Evolutionary conservation across 2,797 vertebrate genomes (phyloP), one percentile per base, ranked within the genome.

Genomic region (Lacerta agilis): DNA sequence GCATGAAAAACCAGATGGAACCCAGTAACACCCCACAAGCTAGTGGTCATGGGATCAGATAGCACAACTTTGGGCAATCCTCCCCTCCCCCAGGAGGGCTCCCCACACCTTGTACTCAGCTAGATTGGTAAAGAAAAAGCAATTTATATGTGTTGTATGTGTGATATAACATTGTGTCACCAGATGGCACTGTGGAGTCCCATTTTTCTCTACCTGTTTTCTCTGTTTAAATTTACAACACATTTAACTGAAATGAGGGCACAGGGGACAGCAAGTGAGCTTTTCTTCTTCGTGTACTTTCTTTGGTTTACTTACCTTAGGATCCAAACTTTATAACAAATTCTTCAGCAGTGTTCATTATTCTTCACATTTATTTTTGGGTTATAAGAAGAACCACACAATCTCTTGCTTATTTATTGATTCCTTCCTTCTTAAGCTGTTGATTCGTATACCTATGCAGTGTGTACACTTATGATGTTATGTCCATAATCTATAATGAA

Each of bases 331-430:
- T 27, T 85, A 33, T 8, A 80, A 55, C 1, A 49, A 9, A 45
- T 64, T 38, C 71, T 49, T 38, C 61, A 49, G 15, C n/a, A 10
- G 3, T 69, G 17, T 49, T 79, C 45, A 43, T 55, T 73, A 15
- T 78, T 78, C 29, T 78, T 78, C 25, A 27, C 8, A 71, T 3
- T 80, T 86, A 82, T 88, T 90, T 78, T 77, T 25, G 67, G 1
- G 3, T 72, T 83, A 1, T 38, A 86, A 88, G 76, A 76, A 84
- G 88, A 43, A 0, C 43, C 17, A 36, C 38, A 80, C 45, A 69
- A 81, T 91, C 2, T 87, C 77, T 85, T 27, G 27, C 15, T 88
- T 81, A n/a, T 72, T 90, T 66, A 89, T 17, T 36, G 20, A 2
- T 8, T 83, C 1, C 0, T 91, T 90, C 25, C 25, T 86, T 41